Conservation (phyloP, 2,113 vertebrate genomes). For the Urocitellus parryii region DNA sequence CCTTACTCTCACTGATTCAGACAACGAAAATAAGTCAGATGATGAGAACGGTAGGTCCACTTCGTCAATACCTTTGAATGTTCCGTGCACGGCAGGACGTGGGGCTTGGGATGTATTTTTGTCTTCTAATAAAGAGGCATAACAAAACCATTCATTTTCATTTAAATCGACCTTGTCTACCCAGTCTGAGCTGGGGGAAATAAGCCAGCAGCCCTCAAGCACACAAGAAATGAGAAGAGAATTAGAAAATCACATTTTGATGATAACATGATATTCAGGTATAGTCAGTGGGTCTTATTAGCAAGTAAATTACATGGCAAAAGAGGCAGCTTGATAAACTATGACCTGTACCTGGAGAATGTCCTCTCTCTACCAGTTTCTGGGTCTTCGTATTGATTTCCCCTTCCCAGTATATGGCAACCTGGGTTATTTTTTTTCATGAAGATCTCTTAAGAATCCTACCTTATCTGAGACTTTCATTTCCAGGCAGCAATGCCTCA, state of each 20-base stretch:
- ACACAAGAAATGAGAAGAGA: conserved; percentile 47
- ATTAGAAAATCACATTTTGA: conserved; percentile 50
- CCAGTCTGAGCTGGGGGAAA: neutral
- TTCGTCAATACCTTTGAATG: conserved; percentile 54
- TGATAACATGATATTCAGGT: conserved; percentile 32
- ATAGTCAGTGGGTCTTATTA: conserved; percentile 66
- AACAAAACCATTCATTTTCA: conserved; percentile 38
- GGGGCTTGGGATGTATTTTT: neutral
- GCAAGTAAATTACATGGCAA: conserved; percentile 73
- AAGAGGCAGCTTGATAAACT: conserved; percentile 72
- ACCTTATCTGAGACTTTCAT: conserved; percentile 78
- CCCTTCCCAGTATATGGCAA: conserved; percentile 54
- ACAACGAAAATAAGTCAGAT: conserved; percentile 96
- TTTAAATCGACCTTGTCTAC: conserved; percentile 39
- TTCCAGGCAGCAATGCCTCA: conserved; percentile 66
- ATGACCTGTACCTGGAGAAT: conserved; percentile 63
- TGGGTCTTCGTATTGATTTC: conserved; percentile 76
- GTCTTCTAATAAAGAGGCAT: neutral
- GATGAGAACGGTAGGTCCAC: conserved; percentile 93
- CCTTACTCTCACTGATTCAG: conserved; percentile 95
- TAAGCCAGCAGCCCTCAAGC: neutral
- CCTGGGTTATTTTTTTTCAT: conserved; percentile 35
- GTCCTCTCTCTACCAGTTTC: conserved; percentile 64
- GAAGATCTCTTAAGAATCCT: conserved; percentile 68
- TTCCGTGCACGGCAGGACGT: neutral